Evolutionary conservation across 2,888 invertebrate genomes (phyloP).

Genomic region (Ochropacha duplaris): DNA sequence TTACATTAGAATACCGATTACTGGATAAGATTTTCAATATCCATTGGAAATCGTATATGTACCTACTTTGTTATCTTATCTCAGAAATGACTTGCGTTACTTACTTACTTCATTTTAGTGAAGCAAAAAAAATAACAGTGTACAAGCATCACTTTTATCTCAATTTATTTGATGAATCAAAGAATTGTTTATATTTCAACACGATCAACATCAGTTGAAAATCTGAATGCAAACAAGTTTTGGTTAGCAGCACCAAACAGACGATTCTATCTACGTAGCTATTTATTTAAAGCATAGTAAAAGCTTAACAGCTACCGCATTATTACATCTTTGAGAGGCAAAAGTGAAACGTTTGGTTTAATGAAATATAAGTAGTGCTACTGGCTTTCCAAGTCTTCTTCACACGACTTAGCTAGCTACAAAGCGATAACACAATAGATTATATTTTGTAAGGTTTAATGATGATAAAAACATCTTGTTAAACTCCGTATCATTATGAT

Average conservation of each 20-base stretch:
- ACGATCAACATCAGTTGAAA: constrained; percentile 3
- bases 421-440: constrained; percentile 46
- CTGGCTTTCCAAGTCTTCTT: constrained; percentile 52
- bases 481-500: constrained; percentile 17
- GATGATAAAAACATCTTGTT: constrained; percentile 31
- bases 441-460: constrained; percentile 26
- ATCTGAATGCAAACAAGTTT: constrained; percentile 2
- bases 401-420: constrained; percentile 47
- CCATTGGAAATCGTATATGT: not conserved
- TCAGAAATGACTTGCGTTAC: not conserved
- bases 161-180: not conserved
- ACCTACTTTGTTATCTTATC: not conserved
- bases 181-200: constrained; percentile 4
- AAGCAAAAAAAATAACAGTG: too few relatives aligned
- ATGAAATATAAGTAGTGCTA: not conserved
- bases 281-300: not conserved
- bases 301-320: not conserved
- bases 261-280: not conserved
- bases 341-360: constrained; percentile 47
- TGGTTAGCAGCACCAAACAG: not conserved
- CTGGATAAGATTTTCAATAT: not conserved
- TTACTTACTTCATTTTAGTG: too few relatives aligned
- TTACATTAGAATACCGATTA: not conserved
- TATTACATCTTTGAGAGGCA: constrained; percentile 10
- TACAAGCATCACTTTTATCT: not conserved